These are phyloP conservation scores for Xiphophorus hellerii DNA, from an alignment of 2,113 vertebrate species.

Conservation along the genomic window DNA sequence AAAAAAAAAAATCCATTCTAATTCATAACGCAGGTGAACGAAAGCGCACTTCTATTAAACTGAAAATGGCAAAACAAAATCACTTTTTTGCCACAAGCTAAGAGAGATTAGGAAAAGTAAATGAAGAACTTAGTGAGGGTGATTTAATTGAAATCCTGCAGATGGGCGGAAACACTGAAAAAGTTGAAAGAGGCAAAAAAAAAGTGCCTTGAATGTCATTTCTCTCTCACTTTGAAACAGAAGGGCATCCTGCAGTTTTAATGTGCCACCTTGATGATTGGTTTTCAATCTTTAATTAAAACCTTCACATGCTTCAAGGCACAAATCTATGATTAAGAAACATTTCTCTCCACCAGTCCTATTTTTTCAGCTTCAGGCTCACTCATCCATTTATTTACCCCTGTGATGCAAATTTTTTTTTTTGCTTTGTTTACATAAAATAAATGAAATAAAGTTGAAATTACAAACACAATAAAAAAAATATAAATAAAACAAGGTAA, in stretches of 20 bases:
- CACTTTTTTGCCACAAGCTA: slow-evolving; percentile 63
- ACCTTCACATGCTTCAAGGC: slow-evolving; percentile 77
- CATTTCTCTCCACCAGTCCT: slow-evolving; percentile 56
- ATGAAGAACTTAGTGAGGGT: slow-evolving; percentile 60
- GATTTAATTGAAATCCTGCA: slow-evolving; percentile 68
- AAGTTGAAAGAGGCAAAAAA: slow-evolving; percentile 4
- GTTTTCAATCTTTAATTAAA: slow-evolving; percentile 83
- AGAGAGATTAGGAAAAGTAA: slow-evolving; percentile 64
- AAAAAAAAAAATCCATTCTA: slow-evolving; percentile 72
- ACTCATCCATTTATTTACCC: slow-evolving; percentile 29
- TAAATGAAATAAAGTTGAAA: neutral
- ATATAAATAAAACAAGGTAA: neutral
- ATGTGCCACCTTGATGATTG: slow-evolving; percentile 78
- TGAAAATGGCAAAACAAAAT: slow-evolving; percentile 70
- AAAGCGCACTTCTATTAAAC: slow-evolving; percentile 72
- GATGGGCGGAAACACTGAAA: slow-evolving; percentile 12
- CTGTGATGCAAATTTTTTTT: slow-evolving; percentile 58
- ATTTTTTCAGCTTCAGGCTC: slow-evolving; percentile 40
- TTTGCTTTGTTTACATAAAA: neutral
- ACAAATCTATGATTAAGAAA: slow-evolving; percentile 79
- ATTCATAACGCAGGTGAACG: slow-evolving; percentile 70
- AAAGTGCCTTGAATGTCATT: slow-evolving; percentile 62
- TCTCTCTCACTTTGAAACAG: slow-evolving; percentile 66
- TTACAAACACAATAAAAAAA: neutral
- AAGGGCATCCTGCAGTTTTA: slow-evolving; percentile 74